Conservation (phyloP, 2,113 vertebrate species). For the Psittacara wagleri region DNA sequence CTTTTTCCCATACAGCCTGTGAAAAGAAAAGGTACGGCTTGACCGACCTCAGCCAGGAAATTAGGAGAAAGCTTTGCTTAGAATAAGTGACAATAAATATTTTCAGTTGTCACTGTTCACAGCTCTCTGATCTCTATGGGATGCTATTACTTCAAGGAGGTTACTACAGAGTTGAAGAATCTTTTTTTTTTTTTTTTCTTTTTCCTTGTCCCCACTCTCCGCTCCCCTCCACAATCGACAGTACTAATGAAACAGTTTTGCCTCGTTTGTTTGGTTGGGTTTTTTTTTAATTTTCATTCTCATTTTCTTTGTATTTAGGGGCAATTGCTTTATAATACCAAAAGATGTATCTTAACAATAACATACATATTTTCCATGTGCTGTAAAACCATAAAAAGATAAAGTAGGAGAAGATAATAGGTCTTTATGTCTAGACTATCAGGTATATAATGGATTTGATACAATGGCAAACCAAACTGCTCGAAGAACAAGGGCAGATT, state of each 20-base stretch:
- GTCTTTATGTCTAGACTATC: background rate
- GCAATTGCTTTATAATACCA: background rate
- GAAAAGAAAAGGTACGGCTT: background rate
- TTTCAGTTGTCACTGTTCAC: background rate
- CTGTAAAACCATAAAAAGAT: background rate
- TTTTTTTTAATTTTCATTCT: background rate
- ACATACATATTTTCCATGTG: accelerated
- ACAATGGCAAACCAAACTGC: background rate
- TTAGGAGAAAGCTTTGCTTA: background rate
- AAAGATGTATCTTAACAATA: background rate
- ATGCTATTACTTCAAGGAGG: background rate
- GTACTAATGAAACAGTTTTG: background rate
- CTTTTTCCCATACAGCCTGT: background rate
- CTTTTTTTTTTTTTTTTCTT: background rate
- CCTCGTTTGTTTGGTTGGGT: background rate
- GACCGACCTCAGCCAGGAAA: background rate
- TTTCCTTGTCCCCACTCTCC: background rate
- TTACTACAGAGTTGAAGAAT: background rate
- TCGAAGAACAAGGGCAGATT: background rate
- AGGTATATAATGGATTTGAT: background rate
- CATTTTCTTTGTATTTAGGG: background rate
- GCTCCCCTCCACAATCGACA: background rate
- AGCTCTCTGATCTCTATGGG: background rate
- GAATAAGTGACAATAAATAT: background rate
- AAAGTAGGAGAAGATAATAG: background rate